These are phyloP conservation scores for Thryonomys swinderianus DNA, from an alignment of 2,113 vertebrate species.

Conservation along the genomic window DNA sequence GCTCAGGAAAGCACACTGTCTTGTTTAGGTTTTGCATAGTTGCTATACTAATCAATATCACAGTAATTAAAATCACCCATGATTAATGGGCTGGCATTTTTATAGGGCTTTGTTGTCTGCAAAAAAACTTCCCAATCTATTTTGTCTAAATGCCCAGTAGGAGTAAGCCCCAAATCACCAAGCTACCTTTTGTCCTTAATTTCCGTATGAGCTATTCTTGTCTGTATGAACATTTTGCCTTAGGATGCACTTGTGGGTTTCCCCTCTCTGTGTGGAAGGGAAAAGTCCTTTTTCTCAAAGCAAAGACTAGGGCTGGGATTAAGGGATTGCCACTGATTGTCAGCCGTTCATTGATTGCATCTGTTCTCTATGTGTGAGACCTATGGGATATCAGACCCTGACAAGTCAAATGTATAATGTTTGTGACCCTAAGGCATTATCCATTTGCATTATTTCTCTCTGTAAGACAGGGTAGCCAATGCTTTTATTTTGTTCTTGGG, in stretches of 20 bases:
- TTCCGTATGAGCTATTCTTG: constrained; percentile 44
- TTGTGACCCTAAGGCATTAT: background rate
- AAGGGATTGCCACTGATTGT: background rate
- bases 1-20: constrained; percentile 67
- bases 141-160: constrained; percentile 58
- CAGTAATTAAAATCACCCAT: constrained; percentile 76
- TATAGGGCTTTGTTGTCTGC: constrained; percentile 52
- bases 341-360: background rate
- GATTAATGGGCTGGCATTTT: constrained; percentile 77
- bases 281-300: constrained; percentile 31
- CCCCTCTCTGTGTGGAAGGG: background rate
- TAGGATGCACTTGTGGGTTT: background rate
- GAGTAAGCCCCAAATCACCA: constrained; percentile 59
- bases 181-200: constrained; percentile 62
- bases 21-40: constrained; percentile 68
- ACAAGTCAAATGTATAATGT: background rate
- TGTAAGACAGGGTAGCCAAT: background rate
- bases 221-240: constrained; percentile 3
- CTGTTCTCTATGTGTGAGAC: background rate
- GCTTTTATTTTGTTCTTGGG: constrained; percentile 28
- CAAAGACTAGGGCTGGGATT: background rate
- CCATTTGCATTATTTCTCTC: constrained; percentile 58
- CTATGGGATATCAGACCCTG: background rate
- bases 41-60: constrained; percentile 77
- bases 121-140: constrained; percentile 69